Percentiles rank a stretch among this genome's conserved stretches.
Evolutionary conservation across 2,888 invertebrate species (phyloP).

Genomic region (Anthrax anthrax): DNA sequence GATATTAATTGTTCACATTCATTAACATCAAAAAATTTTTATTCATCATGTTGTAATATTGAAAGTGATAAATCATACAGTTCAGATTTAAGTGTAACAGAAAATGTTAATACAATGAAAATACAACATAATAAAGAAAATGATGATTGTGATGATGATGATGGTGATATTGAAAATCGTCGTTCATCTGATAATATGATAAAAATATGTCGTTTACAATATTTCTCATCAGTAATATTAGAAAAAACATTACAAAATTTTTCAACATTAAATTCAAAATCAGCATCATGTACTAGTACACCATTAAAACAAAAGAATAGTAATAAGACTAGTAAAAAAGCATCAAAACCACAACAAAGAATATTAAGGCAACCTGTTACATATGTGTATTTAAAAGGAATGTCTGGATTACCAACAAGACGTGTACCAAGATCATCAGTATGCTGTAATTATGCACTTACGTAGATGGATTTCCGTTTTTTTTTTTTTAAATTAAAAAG

Average conservation of each 20-base stretch:
- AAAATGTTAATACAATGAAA: slow-evolving; percentile 27
- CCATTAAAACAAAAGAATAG: slow-evolving; percentile 13
- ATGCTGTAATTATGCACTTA: slow-evolving; percentile 28
- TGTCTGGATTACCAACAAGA: slow-evolving; percentile 69
- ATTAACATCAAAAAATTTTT: slow-evolving; percentile 25
- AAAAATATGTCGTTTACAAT: slow-evolving; percentile 31
- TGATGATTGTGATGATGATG: slow-evolving; percentile 37
- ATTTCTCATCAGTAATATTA: slow-evolving; percentile 48
- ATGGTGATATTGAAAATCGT: slow-evolving; percentile 19
- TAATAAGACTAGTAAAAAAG: background rate
- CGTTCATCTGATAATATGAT: slow-evolving; percentile 18
- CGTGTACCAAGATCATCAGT: slow-evolving; percentile 50
- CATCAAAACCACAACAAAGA: slow-evolving; percentile 38
- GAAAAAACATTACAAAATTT: slow-evolving; percentile 59
- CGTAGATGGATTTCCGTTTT: slow-evolving; percentile 20
- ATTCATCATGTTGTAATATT: background rate
- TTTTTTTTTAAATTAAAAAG: no score
- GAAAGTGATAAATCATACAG: background rate
- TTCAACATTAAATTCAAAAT: slow-evolving; percentile 42
- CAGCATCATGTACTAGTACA: slow-evolving; percentile 46
- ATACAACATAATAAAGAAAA: no score
- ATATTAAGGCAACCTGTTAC: slow-evolving; percentile 64
- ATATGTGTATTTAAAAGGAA: slow-evolving; percentile 66
- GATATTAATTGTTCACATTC: slow-evolving; percentile 17
- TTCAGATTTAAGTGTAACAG: background rate